Conservation (phyloP, 2,113 vertebrate genomes). For the Argyrosomus japonicus region DNA sequence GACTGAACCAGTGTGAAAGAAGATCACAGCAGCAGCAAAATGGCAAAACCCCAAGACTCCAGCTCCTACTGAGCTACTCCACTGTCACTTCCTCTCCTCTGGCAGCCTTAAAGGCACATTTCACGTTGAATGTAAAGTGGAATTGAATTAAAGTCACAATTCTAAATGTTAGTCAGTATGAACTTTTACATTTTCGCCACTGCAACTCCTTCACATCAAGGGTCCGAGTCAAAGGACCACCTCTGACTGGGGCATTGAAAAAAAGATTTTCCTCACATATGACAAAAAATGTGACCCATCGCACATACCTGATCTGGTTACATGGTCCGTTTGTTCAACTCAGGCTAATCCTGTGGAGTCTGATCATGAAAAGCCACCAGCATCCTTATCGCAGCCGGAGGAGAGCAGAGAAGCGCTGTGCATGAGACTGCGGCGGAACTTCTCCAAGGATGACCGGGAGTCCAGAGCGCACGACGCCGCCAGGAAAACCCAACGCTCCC, state of each 20-base stretch:
- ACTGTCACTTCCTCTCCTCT: constrained; percentile 27
- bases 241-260: neutral
- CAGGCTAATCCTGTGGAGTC: constrained; percentile 52
- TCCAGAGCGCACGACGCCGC: constrained; percentile 50
- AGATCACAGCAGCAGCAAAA: constrained; percentile 55
- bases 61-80: constrained; percentile 50
- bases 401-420: constrained; percentile 24
- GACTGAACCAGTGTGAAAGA: constrained; percentile 20
- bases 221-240: neutral
- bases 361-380: constrained; percentile 46
- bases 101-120: constrained; percentile 28
- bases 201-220: neutral
- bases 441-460: constrained; percentile 64
- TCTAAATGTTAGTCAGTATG: neutral
- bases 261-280: neutral
- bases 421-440: constrained; percentile 66
- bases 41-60: constrained; percentile 38
- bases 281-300: neutral
- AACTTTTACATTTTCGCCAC: neutral
- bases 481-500: neutral
- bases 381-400: constrained; percentile 54
- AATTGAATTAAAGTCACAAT: neutral
- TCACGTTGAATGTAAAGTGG: neutral
- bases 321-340: constrained; percentile 61
- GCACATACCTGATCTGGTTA: constrained; percentile 73